Percentiles rank a stretch among this genome's conserved stretches.
Evolutionary conservation across 2,113 vertebrate genomes (phyloP).

Genomic region (Solea solea): DNA sequence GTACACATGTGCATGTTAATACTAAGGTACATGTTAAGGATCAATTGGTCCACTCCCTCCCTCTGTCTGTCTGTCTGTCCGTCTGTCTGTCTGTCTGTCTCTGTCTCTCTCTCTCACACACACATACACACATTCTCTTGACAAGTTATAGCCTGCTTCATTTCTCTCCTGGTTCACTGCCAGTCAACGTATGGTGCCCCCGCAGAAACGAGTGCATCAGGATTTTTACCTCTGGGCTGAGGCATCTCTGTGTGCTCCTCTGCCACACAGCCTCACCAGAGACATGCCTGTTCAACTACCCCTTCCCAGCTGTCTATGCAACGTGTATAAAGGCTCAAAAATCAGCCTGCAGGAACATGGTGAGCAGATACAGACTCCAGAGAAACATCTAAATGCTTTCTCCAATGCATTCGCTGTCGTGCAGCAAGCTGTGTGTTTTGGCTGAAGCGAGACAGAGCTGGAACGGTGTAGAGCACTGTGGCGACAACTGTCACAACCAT

Average conservation of each 20-base stretch:
- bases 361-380: conserved; percentile 29
- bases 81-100: too few relatives aligned
- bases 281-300: conserved; percentile 18
- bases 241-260: conserved; percentile 8
- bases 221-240: conserved; percentile 46
- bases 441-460: conserved; percentile 19
- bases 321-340: conserved; percentile 17
- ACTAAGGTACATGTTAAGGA: conserved; percentile 31
- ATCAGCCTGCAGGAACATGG: conserved; percentile 15
- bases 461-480: conserved; percentile 21
- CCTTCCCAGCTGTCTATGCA: conserved; percentile 22
- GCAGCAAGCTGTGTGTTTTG: conserved; percentile 43
- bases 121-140: conserved; percentile 49
- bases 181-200: conserved; percentile 23
- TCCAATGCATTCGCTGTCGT: conserved; percentile 4
- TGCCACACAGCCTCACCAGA: conserved; percentile 32
- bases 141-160: conserved; percentile 71
- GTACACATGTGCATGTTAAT: conserved; percentile 50
- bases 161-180: conserved; percentile 33
- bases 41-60: conserved; percentile 31
- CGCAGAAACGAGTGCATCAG: conserved; percentile 16
- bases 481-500: conserved; percentile 12
- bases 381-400: conserved; percentile 39
- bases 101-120: not conserved
- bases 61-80: too few relatives aligned